A percentile compares a stretch with the other conserved stretches of the same genome.
phyloP scores from a whole-genome alignment of 2,888 invertebrate species.

The Tetragnatha montana region DNA sequence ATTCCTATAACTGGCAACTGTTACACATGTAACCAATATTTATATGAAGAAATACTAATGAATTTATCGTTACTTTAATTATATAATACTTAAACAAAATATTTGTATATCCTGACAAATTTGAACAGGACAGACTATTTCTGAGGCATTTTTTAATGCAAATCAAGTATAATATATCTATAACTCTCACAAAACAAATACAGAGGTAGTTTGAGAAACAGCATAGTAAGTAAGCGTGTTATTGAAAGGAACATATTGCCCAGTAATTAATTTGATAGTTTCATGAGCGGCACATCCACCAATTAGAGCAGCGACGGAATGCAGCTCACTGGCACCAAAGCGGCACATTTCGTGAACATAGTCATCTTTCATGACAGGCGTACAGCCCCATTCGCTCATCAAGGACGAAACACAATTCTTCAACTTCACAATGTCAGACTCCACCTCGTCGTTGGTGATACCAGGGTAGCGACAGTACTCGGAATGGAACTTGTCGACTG shows the following conservation, averaged over 20 bases:
- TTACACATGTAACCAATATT: too few relatives aligned
- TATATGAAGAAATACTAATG: too few relatives aligned
- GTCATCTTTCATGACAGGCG: conserved; percentile 88
- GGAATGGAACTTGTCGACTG: conserved; percentile 91
- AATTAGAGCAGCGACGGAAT: conserved; percentile 93
- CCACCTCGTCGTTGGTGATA: conserved; percentile 87
- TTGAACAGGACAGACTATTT: too few relatives aligned
- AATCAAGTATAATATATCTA: background rate
- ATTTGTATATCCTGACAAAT: too few relatives aligned
- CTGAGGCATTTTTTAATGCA: background rate
- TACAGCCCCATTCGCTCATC: conserved; percentile 89
- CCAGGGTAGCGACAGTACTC: conserved; percentile 94
- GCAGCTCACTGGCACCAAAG: conserved; percentile 95
- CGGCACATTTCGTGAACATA: conserved; percentile 95
- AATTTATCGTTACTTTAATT: too few relatives aligned
- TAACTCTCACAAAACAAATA: conserved; percentile 83
- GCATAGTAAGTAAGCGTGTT: conserved; percentile 97
- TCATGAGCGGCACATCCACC: conserved; percentile 97
- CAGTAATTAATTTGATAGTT: conserved; percentile 94
- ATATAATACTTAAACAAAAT: too few relatives aligned
- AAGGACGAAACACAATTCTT: conserved; percentile 85
- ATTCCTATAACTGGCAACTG: too few relatives aligned
- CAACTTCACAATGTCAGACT: conserved; percentile 91
- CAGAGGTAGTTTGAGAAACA: conserved; percentile 88
- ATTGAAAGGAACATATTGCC: conserved; percentile 96